Conservation (phyloP, 2,113 vertebrate genomes). For the Lagopus leucura region DNA sequence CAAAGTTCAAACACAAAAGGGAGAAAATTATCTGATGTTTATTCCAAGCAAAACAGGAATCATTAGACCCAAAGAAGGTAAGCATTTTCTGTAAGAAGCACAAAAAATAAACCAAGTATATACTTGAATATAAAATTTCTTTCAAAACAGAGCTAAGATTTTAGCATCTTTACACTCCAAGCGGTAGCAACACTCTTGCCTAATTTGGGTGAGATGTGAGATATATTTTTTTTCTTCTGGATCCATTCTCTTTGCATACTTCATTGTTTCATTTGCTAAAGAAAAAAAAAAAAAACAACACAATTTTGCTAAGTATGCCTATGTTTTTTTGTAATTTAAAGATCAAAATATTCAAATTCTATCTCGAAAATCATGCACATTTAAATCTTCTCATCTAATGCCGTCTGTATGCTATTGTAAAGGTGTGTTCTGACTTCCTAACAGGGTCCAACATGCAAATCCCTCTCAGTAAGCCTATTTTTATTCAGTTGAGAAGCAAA, state of each 20-base stretch:
- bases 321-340: background rate
- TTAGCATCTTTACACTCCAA: background rate
- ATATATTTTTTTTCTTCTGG: background rate
- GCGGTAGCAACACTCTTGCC: background rate
- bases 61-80: background rate
- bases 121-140: background rate
- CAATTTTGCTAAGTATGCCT: background rate
- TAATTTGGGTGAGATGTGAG: background rate
- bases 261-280: background rate
- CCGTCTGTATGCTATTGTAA: background rate
- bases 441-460: conserved; percentile 26
- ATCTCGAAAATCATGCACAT: background rate
- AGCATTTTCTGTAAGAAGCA: background rate
- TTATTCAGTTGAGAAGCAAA: conserved; percentile 3
- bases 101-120: background rate
- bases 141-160: background rate
- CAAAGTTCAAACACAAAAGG: background rate
- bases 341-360: background rate
- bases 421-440: background rate
- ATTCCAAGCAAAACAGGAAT: background rate
- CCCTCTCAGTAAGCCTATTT: background rate
- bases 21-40: background rate
- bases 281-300: background rate
- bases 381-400: conserved; percentile 1
- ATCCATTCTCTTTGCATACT: background rate